These are phyloP conservation scores for Pagrus major DNA, from an alignment of 2,113 vertebrate species.

Conservation along the genomic window DNA sequence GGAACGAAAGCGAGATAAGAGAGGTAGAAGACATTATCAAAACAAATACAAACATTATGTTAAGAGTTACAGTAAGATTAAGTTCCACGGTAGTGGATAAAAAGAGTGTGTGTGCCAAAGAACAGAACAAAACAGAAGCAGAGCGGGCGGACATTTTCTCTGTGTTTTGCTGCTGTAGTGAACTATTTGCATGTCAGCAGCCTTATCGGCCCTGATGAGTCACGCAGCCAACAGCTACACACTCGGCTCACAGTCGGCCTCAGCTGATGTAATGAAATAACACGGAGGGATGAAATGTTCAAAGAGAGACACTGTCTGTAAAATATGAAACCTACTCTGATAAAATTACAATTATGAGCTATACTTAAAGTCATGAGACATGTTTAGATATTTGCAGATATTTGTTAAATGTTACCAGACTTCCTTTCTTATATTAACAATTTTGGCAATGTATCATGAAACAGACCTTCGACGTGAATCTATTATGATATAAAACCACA, in stretches of 20 bases:
- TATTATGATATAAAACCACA: not conserved
- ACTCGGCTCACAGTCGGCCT: not conserved
- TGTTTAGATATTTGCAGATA: not conserved
- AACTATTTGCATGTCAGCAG: conserved; percentile 72
- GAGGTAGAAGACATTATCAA: not conserved
- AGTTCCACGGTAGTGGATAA: not conserved
- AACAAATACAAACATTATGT: not conserved
- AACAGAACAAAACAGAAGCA: conserved; percentile 10
- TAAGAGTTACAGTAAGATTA: not conserved
- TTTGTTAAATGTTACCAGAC: not conserved
- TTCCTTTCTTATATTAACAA: not conserved
- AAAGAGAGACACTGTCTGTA: not conserved
- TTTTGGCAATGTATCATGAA: not conserved
- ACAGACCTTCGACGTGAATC: not conserved
- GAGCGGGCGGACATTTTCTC: conserved; percentile 22
- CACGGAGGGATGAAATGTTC: not conserved
- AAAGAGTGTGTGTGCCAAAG: not conserved
- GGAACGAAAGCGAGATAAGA: conserved; percentile 13
- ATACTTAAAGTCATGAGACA: not conserved
- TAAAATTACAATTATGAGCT: not conserved
- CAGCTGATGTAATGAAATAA: not conserved
- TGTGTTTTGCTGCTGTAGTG: conserved; percentile 1
- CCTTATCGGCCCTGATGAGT: conserved; percentile 64
- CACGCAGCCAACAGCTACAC: conserved; percentile 42
- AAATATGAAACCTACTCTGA: not conserved